Percentiles rank a stretch among this genome's conserved stretches.
phyloP scores from a whole-genome alignment of 1,140 invertebrate species.

The Monomorium pharaonis region DNA sequence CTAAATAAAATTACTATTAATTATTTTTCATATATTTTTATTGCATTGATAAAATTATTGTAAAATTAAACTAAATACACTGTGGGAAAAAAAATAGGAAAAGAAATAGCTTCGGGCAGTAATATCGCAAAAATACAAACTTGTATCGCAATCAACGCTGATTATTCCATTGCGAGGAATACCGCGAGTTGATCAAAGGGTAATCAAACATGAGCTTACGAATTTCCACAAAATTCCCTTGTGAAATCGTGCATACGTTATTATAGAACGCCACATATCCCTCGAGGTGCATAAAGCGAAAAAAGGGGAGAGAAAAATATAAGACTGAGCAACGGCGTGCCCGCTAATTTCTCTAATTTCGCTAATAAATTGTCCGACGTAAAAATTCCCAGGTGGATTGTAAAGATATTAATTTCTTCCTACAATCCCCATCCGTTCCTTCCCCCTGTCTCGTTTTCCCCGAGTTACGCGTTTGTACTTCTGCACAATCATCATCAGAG shows the following conservation, averaged over 20 bases:
- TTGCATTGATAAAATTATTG: not conserved
- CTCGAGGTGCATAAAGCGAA: slow-evolving; percentile 23
- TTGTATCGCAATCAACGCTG: not conserved
- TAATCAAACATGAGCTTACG: slow-evolving; percentile 41
- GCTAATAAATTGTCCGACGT: slow-evolving; percentile 76
- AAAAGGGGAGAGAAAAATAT: slow-evolving; percentile 51
- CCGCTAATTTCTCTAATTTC: slow-evolving; percentile 80
- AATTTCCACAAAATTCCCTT: slow-evolving; percentile 21
- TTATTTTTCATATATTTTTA: not conserved
- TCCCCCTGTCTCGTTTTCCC: not conserved
- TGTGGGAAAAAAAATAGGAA: not conserved
- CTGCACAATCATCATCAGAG: not conserved
- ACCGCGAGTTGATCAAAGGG: slow-evolving; percentile 31
- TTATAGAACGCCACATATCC: not conserved
- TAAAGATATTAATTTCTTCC: slow-evolving; percentile 78
- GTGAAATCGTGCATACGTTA: slow-evolving; percentile 12
- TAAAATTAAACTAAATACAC: not conserved
- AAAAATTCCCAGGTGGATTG: slow-evolving; percentile 77
- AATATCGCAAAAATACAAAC: not conserved
- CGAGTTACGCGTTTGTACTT: not conserved
- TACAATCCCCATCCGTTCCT: slow-evolving; percentile 47
- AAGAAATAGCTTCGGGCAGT: not conserved
- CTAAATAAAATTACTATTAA: not conserved
- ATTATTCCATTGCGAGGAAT: slow-evolving; percentile 17
- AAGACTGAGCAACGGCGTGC: slow-evolving; percentile 64